Evolutionary conservation across 2,888 invertebrate genomes (phyloP), one percentile per base, ranked within the genome.

Genomic region (Epirrita christyi): DNA sequence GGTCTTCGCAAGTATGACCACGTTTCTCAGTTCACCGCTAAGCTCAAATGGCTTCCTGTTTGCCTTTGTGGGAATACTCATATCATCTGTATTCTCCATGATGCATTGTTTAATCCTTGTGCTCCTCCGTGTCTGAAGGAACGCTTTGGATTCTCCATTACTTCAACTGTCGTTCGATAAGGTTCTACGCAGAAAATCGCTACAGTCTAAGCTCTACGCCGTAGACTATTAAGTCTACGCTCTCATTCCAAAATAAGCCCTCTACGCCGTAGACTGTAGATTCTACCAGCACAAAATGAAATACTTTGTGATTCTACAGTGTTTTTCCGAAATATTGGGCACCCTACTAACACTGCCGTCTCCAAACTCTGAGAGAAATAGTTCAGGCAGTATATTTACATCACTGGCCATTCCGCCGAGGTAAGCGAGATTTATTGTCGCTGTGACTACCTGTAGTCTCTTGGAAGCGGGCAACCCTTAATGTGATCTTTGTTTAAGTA

Each of bases 351-450:
- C 56, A 47, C 59, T 42, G 60, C 50, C 46, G 60, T 50, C 60
- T 56, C 44, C 45, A 14, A 46, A 59, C 43, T 34, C 13, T n/a
- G 42, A 15, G 38, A 8, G 46, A 47, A 51, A 55, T 44, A 53
- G 52, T 53, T 45, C 45, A 56, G 54, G 52, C 68, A 55, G 65
- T 70, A 66, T 71, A 71, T 74, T 71, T 67, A 68, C 63, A 69
- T 64, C 50, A 55, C 55, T 28, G 58, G 69, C 64, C 68, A 63
- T 62, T 66, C 61, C 58, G 59, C 51, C 63, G 59, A 61, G 52
- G 61, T 72, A 71, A 68, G 63, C 55, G 66, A 71, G 73, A 76
- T 76, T 68, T 76, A 76, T 74, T 34, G 62, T 47, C 37, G 15
- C 15, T 21, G 46, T 43, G 41, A 58, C 44, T 53, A 10, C n/a